Conservation (phyloP, 64 coral and sea anemone genomes). For the Montipora foliosa region DNA sequence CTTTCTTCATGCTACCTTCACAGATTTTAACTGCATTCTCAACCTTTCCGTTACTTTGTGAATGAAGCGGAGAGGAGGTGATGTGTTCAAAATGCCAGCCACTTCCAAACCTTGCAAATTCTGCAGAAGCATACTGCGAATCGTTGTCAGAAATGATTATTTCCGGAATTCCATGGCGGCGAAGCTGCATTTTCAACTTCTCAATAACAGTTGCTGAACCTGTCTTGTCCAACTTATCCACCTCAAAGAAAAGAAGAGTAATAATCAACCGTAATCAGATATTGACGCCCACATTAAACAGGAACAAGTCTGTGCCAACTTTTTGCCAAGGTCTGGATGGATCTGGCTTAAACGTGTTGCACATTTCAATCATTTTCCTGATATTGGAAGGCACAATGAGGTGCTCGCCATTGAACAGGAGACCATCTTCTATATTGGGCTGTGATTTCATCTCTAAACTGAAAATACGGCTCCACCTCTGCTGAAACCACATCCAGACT, state of each 20-base stretch:
- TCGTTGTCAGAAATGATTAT: conserved; percentile 49
- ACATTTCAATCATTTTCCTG: not conserved
- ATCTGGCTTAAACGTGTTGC: conserved; percentile 44
- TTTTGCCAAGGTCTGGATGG: not conserved
- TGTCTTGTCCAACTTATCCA: not conserved
- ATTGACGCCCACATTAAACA: conserved; percentile 23
- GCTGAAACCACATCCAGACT: conserved; percentile 21
- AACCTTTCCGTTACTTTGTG: conserved; percentile 22
- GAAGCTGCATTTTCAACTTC: not conserved
- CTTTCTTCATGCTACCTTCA: not conserved
- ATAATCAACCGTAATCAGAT: not conserved
- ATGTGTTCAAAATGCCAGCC: not conserved
- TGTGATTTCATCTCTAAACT: not conserved
- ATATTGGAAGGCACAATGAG: not conserved
- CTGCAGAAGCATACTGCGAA: not conserved
- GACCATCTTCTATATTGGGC: conserved; percentile 25
- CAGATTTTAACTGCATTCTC: conserved; percentile 5
- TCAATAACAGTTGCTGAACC: conserved; percentile 48
- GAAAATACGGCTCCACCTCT: conserved; percentile 26
- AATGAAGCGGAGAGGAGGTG: conserved; percentile 22
- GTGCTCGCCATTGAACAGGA: not conserved
- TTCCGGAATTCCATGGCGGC: conserved; percentile 40
- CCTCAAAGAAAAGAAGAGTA: conserved; percentile 39
- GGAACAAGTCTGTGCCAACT: not conserved
- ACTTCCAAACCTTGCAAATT: too few relatives aligned